These are phyloP conservation scores for Taeniopygia guttata DNA, from an alignment of 2,797 vertebrate genomes.

Conservation along the genomic window DNA sequence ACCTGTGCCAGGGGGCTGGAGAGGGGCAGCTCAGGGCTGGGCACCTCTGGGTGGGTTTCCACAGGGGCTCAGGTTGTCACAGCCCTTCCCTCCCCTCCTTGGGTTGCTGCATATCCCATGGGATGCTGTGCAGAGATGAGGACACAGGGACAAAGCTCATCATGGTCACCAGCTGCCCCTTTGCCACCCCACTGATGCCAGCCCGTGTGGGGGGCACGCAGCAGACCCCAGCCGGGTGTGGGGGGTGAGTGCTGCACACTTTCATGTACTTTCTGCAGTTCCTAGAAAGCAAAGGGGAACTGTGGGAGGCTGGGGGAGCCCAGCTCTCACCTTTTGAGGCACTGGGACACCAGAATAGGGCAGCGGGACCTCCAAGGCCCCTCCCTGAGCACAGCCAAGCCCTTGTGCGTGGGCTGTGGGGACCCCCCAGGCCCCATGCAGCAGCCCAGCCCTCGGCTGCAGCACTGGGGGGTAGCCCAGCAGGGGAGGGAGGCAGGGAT, in stretches of 20 bases:
- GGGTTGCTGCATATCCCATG: fast-evolving
- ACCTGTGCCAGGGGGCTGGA: fast-evolving
- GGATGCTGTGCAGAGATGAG: not conserved
- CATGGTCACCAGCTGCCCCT: not conserved
- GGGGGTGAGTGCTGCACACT: fast-evolving
- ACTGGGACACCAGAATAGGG: fast-evolving
- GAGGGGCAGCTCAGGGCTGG: not conserved
- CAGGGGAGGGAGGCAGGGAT: fast-evolving
- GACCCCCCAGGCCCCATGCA: not conserved
- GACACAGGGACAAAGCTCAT: fast-evolving
- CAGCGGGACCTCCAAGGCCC: fast-evolving
- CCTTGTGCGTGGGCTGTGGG: fast-evolving
- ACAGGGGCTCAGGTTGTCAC: not conserved
- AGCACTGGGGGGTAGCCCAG: no score
- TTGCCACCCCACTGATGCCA: fast-evolving
- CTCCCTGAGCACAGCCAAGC: not conserved
- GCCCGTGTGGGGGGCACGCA: fast-evolving
- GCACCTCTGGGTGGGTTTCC: not conserved
- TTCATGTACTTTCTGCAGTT: not conserved
- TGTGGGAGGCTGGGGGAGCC: not conserved
- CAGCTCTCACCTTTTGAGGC: not conserved
- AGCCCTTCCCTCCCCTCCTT: not conserved
- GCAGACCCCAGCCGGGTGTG: not conserved
- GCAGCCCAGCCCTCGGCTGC: not conserved
- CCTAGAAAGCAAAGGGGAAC: slow-evolving; percentile 41